Evolutionary conservation across 1,140 invertebrate genomes (phyloP), one percentile per base, ranked within the genome.

Genomic region (Heliconius eleuchia): DNA sequence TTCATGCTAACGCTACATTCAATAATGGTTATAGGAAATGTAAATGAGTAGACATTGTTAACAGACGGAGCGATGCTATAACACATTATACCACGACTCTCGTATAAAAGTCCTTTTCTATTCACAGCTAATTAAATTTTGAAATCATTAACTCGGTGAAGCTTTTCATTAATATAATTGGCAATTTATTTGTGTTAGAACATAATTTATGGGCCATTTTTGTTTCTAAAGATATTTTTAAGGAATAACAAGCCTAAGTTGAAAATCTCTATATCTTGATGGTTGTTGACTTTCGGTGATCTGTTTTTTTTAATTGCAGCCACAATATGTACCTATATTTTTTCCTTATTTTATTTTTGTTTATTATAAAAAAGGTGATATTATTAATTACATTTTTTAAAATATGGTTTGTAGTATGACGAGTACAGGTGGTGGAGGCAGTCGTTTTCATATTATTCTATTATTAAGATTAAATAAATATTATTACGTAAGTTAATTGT

Each of bases 31-130:
- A 60, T 77, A 84, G 84, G 82, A 87, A 84, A 88, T 88, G 83
- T 88, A 88, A 87, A 88, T 83, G 84, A 78, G 82, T 55, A 71
- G 77, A 81, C 79, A 85, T 84, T 81, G 82, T 84, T 80, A 79
- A 80, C 79, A 42, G 72, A 37, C 60, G 39, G 30, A 60, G 52
- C 75, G 57, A 50, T 72, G 37, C 11, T 42, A 37, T 16, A 39
- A 39, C 71, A 39, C 37, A 42, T 39, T 72, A 72, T 23, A 66
- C 60, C 13, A 66, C 23, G 60, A 27, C 60, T 66, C 27, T 30
- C 60, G 5, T 70, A 76, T 71, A 76, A 46, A 39, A 75, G 60
- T 66, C 78, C 46, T 75, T 66, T 76, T 46, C 37, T 76, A 42
- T 39, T 80, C 75, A 72, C 74, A 71, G 78, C 52, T 74, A 76